Evolutionary conservation across 2,797 vertebrate species (phyloP).

Genomic region (Triplophysa bombifrons): DNA sequence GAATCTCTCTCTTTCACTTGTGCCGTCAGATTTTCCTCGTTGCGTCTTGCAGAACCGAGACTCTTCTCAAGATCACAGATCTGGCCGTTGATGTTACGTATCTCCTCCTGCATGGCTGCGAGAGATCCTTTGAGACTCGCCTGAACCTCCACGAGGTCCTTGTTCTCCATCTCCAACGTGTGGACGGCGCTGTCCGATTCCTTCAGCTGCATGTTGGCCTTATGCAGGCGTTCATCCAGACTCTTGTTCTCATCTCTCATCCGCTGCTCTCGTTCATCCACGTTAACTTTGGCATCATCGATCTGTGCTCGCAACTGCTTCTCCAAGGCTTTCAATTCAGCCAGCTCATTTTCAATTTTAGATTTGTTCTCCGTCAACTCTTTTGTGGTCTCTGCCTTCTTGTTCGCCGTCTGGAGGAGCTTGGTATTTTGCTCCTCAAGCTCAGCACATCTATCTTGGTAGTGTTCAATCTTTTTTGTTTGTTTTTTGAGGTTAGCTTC

Average conservation of each 20-base stretch:
- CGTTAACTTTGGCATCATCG: constrained; percentile 70
- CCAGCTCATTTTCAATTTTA: constrained; percentile 74
- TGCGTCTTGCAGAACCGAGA: constrained; percentile 73
- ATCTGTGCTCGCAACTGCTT: constrained; percentile 78
- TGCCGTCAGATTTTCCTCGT: constrained; percentile 74
- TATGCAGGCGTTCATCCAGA: constrained; percentile 83
- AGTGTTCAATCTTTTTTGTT: constrained; percentile 65
- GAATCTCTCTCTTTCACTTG: constrained; percentile 74
- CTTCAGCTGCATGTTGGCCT: constrained; percentile 71
- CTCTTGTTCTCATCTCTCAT: constrained; percentile 77
- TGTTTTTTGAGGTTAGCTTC: constrained; percentile 72
- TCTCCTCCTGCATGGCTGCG: constrained; percentile 75
- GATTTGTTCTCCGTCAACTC: constrained; percentile 70
- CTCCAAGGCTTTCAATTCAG: constrained; percentile 78
- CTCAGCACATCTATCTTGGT: constrained; percentile 66
- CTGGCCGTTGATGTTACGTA: constrained; percentile 77
- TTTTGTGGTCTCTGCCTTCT: constrained; percentile 70
- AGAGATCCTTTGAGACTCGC: constrained; percentile 74
- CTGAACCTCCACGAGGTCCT: constrained; percentile 81
- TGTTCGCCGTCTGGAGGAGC: constrained; percentile 68
- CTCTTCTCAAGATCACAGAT: constrained; percentile 79
- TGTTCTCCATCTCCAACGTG: constrained; percentile 78
- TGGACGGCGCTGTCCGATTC: constrained; percentile 73
- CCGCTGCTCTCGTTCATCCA: constrained; percentile 80
- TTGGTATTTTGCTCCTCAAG: constrained; percentile 72